Evolutionary conservation across 2,113 vertebrate species (phyloP).

Genomic region (Macquaria australasica): DNA sequence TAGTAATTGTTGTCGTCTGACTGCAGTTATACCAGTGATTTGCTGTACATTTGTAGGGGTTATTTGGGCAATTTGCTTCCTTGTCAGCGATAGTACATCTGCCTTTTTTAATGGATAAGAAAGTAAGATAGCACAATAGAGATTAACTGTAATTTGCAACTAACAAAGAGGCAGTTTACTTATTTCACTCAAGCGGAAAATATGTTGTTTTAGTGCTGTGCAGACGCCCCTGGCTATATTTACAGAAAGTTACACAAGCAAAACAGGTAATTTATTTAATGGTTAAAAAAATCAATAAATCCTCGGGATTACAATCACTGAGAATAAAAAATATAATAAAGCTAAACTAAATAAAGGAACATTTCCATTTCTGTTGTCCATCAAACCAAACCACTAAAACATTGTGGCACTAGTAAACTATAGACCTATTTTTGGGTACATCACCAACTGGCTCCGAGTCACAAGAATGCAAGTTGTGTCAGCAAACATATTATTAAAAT

Average conservation of each 20-base stretch:
- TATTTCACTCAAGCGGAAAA: slow-evolving; percentile 1
- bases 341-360: background rate
- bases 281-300: background rate
- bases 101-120: background rate
- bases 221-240: background rate
- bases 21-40: background rate
- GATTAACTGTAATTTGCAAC: slow-evolving; percentile 18
- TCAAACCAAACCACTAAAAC: background rate
- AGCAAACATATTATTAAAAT: slow-evolving; percentile 11
- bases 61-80: background rate
- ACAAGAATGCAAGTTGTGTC: background rate
- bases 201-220: background rate
- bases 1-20: slow-evolving; percentile 14
- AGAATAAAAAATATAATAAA: background rate
- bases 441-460: background rate
- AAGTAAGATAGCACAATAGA: background rate
- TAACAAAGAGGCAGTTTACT: background rate
- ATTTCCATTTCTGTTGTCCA: background rate
- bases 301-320: background rate
- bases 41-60: background rate
- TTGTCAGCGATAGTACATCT: background rate
- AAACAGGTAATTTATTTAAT: background rate
- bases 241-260: background rate
- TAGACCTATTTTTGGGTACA: background rate
- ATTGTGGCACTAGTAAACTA: background rate